Conservation (phyloP, 2,113 vertebrate genomes). For the Stercorarius parasiticus region DNA sequence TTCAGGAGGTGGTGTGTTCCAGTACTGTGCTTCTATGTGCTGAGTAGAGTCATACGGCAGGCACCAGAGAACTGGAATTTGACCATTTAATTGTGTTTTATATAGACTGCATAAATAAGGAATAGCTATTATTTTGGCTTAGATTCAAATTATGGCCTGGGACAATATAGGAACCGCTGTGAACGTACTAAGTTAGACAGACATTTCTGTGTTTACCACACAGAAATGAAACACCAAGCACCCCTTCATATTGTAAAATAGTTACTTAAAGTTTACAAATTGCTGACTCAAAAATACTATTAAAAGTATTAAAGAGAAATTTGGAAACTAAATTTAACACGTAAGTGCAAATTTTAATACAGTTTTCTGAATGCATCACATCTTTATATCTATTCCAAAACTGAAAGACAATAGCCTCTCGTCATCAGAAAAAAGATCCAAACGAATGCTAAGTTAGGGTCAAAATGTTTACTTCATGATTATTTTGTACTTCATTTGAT, state of each 20-base stretch:
- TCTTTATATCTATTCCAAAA: not conserved
- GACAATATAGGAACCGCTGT: not conserved
- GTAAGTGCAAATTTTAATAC: not conserved
- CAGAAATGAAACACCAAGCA: not conserved
- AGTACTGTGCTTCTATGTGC: not conserved
- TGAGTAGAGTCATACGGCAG: not conserved
- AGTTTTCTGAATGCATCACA: not conserved
- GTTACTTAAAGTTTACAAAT: not conserved
- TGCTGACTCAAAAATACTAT: not conserved
- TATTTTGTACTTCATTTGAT: conserved; percentile 21
- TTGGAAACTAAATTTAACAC: not conserved
- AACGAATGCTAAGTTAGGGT: conserved; percentile 2
- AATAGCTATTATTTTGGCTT: not conserved
- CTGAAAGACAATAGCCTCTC: not conserved
- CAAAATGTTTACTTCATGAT: not conserved
- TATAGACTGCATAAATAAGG: not conserved
- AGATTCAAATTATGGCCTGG: not conserved
- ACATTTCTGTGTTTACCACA: not conserved
- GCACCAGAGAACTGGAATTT: not conserved
- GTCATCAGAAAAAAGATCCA: not conserved
- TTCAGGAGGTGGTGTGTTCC: rapidly evolving
- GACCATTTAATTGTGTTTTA: not conserved
- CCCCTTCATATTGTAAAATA: not conserved
- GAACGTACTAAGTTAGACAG: not conserved
- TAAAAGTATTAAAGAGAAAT: not conserved